Evolutionary conservation across 1,140 invertebrate species (phyloP).

Genomic region (Drosophila murphyi): DNA sequence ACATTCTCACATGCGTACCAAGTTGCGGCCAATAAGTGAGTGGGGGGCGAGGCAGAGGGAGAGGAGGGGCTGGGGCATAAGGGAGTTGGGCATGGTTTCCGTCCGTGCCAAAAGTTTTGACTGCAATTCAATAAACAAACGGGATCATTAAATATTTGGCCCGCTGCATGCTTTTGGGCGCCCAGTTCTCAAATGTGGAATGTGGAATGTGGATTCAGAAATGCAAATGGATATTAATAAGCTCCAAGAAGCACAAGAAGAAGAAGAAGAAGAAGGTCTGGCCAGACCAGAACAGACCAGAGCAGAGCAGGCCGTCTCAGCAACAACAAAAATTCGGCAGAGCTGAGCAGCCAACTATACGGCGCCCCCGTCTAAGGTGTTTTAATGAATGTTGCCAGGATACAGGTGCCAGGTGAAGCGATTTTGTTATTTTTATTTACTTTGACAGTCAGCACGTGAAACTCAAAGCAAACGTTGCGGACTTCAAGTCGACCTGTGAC

Average conservation of each 20-base stretch:
- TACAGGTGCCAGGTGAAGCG: slow-evolving; percentile 76
- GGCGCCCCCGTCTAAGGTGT: slow-evolving; percentile 66
- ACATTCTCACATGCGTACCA: slow-evolving; percentile 51
- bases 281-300: slow-evolving; percentile 10
- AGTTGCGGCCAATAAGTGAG: slow-evolving; percentile 56
- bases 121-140: slow-evolving; percentile 82
- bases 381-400: slow-evolving; percentile 84
- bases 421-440: slow-evolving; percentile 84
- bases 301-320: neutral
- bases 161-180: slow-evolving; percentile 44
- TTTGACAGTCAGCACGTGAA: slow-evolving; percentile 82
- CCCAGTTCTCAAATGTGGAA: slow-evolving; percentile 53
- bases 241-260: slow-evolving; percentile 14
- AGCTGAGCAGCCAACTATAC: slow-evolving; percentile 33
- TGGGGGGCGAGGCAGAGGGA: slow-evolving; percentile 4
- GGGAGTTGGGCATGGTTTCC: slow-evolving; percentile 61
- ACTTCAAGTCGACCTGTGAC: slow-evolving; percentile 12
- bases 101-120: slow-evolving; percentile 80
- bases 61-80: neutral
- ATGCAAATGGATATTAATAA: slow-evolving; percentile 71
- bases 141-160: slow-evolving; percentile 81
- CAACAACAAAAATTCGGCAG: slow-evolving; percentile 46
- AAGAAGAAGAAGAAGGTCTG: neutral
- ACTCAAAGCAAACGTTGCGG: slow-evolving; percentile 63
- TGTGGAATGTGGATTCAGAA: slow-evolving; percentile 31